Evolutionary conservation across 2,888 invertebrate species (phyloP).

Genomic region (Dioctria rufipes): DNA sequence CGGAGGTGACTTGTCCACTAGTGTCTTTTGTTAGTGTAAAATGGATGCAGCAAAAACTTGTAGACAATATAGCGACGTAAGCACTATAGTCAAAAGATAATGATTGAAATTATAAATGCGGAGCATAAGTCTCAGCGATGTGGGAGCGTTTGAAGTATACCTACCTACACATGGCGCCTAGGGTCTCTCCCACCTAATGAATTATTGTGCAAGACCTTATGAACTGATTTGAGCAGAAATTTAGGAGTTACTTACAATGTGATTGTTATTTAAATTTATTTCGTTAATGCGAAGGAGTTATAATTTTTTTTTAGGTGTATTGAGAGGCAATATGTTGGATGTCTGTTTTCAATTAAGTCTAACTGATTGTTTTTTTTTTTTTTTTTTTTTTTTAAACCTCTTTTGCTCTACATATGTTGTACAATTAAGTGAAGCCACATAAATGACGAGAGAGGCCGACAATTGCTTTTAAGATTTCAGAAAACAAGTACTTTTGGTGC

Average conservation of each 20-base stretch:
- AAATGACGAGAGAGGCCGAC: too few relatives aligned
- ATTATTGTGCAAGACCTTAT: neutral
- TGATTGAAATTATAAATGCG: neutral
- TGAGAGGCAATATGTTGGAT: too few relatives aligned
- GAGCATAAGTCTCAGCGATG: neutral
- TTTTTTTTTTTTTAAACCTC: too few relatives aligned
- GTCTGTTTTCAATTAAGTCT: too few relatives aligned
- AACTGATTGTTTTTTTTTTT: too few relatives aligned
- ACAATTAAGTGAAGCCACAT: too few relatives aligned
- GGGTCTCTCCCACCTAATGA: slow-evolving; percentile 23
- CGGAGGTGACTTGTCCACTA: too few relatives aligned
- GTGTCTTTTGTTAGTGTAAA: too few relatives aligned
- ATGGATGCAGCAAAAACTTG: neutral
- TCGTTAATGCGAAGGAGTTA: neutral
- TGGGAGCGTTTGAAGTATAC: slow-evolving; percentile 1
- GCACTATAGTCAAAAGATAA: neutral
- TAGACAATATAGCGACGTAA: neutral
- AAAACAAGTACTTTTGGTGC: too few relatives aligned
- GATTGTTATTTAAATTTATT: neutral
- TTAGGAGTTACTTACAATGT: slow-evolving; percentile 10
- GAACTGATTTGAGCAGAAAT: slow-evolving; percentile 9
- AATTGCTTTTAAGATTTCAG: too few relatives aligned
- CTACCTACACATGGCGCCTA: slow-evolving; percentile 11
- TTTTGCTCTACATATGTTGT: too few relatives aligned
- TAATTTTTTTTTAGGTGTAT: too few relatives aligned